Evolutionary conservation across 2,797 vertebrate genomes (phyloP), one percentile per base, ranked within the genome.

Genomic region (Heterohyrax brucei): DNA sequence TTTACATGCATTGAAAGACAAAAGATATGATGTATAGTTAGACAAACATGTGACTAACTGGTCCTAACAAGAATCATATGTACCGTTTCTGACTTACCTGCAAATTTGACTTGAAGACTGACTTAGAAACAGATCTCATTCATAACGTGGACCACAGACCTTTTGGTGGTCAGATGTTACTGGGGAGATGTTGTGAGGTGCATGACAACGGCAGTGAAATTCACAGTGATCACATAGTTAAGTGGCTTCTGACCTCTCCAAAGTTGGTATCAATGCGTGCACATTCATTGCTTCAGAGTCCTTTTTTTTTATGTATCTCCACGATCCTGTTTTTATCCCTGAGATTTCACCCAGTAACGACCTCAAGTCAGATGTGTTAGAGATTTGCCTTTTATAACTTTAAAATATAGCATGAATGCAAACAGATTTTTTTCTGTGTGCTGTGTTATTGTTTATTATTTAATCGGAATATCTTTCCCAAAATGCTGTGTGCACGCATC

Each of bases 391-490:
- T 81, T 79, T 89, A 81, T 62, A n/a, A 68, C 77, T 87, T 53
- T 68, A 39, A 95, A 87, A 62, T 81, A 44, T 10, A 94, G 28
- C 46, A 44, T 28, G 83, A 91, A 24, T 87, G 59, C 72, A 79
- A 77, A 33, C 5, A 39, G 39, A 13, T 56, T 70, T 89, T 62
- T 89, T 22, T 5, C 5, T 85, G 4, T 24, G 16, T 82, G 48
- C 12, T 90, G 12, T 0, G 89, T 93, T 78, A 30, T 72, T 91
- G 88, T 72, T 93, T 13, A 26, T 75, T 89, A 61, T 56, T 95
- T 92, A 53, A 44, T 48, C 81, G 70, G 61, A 93, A 68, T 68
- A 13, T 86, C 18, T 95, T 94, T 46, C 75, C 50, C 64, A 44
- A 61, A 91, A 48, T 96, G 59, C 87, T 86, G 2, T 46, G 39